phyloP scores from a whole-genome alignment of 1,140 invertebrate genomes.

The Onthophagus taurus region DNA sequence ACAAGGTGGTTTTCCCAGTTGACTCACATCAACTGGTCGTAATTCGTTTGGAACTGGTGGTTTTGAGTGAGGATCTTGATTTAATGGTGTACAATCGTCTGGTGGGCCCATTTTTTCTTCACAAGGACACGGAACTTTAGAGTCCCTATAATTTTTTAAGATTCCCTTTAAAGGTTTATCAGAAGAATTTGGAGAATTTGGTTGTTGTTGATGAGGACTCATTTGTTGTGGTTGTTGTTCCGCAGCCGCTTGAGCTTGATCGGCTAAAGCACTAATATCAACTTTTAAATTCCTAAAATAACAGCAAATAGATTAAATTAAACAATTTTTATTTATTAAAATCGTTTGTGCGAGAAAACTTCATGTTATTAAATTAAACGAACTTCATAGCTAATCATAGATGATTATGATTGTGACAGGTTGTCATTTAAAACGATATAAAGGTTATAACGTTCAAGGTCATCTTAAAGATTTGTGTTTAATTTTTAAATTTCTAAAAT shows the following conservation, averaged over 20 bases:
- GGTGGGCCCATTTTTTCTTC: conserved; percentile 8
- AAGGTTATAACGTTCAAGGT: no score
- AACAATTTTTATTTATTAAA: no score
- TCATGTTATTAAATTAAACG: no score
- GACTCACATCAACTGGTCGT: conserved; percentile 34
- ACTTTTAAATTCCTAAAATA: no score
- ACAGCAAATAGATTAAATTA: no score
- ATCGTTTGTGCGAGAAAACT: no score
- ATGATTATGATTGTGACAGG: no score
- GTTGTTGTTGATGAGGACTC: conserved; percentile 16
- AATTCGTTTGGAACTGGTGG: conserved; percentile 19
- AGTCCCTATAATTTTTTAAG: background rate
- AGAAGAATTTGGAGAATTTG: no score
- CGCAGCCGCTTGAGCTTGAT: background rate
- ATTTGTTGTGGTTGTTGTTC: background rate
- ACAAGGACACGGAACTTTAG: conserved; percentile 2
- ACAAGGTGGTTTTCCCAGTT: conserved; percentile 36
- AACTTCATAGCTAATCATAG: no score
- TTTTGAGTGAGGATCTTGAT: conserved; percentile 10
- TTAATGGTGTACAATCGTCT: background rate
- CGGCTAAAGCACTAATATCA: background rate
- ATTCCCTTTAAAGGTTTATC: conserved; percentile 4
- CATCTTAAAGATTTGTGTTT: no score
- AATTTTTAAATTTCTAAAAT: no score
- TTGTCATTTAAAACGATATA: no score